Base-by-base conservation (phyloP, 1,140 invertebrate species). In the Saccostrea echinata region DNA sequence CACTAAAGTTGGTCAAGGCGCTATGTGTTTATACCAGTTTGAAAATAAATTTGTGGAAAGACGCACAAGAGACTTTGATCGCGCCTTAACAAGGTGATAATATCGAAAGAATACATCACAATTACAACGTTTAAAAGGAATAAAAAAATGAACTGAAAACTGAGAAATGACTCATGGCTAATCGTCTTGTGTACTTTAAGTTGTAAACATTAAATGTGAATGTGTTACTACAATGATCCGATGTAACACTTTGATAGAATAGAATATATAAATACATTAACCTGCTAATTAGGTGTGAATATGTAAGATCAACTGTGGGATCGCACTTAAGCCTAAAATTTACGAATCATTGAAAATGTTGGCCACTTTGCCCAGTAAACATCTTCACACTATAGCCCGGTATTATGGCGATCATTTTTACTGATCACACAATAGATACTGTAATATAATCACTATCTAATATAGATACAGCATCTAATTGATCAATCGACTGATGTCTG, bases 251-350 rank as follows among this genome's bases (percentile, higher is more conserved):
- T 30, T 30, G 68, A 76, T 76, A 76, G 68, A 76, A 76, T 76
- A 76, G 68, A 76, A 76, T 76, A 76, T 30, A 76, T 76, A 76
- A 76, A 76, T 76, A 76, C 68, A 76, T 76, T 76, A 76, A 76
- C 68, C 68, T 76, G 27, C 27, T 76, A 30, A 76, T 76, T 76
- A 27, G 13, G 68, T 76, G 68, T 76, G 24, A 76, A 76, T 27
- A 76, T 76, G 68, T 76, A 16, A 76, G 68, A 76, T 76, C 68
- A 27, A 16, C 27, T 76, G 12, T 33, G 68, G 68, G 30, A 76
- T 76, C 68, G 68, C 68, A 76, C 68, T 27, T 24, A 76, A 76
- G 68, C 68, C 68, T 30, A 76, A 76, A 76, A 30, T 76, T 30
- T 13, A 76, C 30, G 6, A 76, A 76, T 30, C 68, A 16, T 6